phyloP scores from a whole-genome alignment of 1,140 invertebrate species.

The Goniozus legneri region DNA sequence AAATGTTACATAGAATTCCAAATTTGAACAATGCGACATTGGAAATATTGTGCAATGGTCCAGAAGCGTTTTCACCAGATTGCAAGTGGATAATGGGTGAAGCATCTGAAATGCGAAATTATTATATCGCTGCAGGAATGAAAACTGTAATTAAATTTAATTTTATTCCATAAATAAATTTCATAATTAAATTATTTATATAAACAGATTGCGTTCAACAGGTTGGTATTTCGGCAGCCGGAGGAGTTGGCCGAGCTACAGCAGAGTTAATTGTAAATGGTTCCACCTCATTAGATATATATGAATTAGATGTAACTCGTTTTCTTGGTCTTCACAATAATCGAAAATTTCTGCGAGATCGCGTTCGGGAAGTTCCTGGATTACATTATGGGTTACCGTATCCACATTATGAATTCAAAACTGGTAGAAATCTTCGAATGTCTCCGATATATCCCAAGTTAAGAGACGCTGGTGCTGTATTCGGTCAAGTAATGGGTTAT shows the following conservation, averaged over 20 bases:
- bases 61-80: constrained; percentile 93
- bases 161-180: neutral
- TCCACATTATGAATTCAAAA: constrained; percentile 82
- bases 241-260: constrained; percentile 87
- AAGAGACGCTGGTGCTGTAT: constrained; percentile 89
- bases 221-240: constrained; percentile 85
- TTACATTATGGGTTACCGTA: constrained; percentile 81
- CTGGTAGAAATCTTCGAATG: constrained; percentile 87
- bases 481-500: constrained; percentile 98
- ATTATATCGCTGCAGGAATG: constrained; percentile 94
- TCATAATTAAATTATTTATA: neutral
- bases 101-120: constrained; percentile 89
- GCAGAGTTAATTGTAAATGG: constrained; percentile 87
- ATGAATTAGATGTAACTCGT: constrained; percentile 86
- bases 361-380: constrained; percentile 91
- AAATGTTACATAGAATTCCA: constrained; percentile 82
- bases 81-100: constrained; percentile 91
- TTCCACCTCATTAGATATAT: constrained; percentile 78
- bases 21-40: constrained; percentile 67
- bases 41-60: constrained; percentile 78
- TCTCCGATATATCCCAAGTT: constrained; percentile 94
- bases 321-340: constrained; percentile 97
- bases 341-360: constrained; percentile 86
- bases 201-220: constrained; percentile 16
- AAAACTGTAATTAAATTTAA: constrained; percentile 65